Base-by-base conservation (phyloP, 1,140 invertebrate species). In the Formica exsecta region DNA sequence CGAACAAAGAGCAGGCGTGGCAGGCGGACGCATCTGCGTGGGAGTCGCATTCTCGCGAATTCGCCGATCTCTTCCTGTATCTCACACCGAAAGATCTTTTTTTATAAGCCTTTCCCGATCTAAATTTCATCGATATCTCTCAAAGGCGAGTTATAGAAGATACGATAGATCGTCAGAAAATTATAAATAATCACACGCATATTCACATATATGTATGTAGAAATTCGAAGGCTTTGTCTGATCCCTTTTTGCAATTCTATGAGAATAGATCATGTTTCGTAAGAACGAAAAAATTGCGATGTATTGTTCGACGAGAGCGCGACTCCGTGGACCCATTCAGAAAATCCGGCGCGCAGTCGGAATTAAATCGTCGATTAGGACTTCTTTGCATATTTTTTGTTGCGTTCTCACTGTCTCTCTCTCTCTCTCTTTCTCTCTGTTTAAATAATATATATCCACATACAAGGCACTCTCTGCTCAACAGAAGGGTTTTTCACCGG, bases 401-500 rank as follows among this genome's bases (percentile, higher is more conserved):
- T 80, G 4, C 16, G 48, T 83, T 32, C 32, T 32, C 32, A 3
- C 32, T 74, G 83, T 51, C 84, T 85, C 85, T 86, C 48, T 19
- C 84, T 83, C 86, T 80, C 85, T 86, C 16, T 4, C 44, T 4
- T 83, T 80, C 86, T 57, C 84, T 85, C 85, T 86, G 65, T 88
- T 90, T 91, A 90, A 92, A 93, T 92, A 92, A 92, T 83, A 93
- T 93, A 91, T 93, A 93, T 65, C 22, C 93, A 86, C 90, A 90
- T 89, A 94, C 93, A 94, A 94, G 93, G 93, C 93, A 94, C 93
- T 80, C 76, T 80, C 76, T 93, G 93, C 89, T 92, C 90, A 90
- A 92, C 91, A 89, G 88, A 90, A 90, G 71, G 85, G 65, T 68
- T 75, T 75, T 84, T 89, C 80, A 86, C 85, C 86, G 77, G 85